These are phyloP conservation scores for Pollenia angustigena DNA, from an alignment of 2,888 invertebrate species.

Conservation along the genomic window DNA sequence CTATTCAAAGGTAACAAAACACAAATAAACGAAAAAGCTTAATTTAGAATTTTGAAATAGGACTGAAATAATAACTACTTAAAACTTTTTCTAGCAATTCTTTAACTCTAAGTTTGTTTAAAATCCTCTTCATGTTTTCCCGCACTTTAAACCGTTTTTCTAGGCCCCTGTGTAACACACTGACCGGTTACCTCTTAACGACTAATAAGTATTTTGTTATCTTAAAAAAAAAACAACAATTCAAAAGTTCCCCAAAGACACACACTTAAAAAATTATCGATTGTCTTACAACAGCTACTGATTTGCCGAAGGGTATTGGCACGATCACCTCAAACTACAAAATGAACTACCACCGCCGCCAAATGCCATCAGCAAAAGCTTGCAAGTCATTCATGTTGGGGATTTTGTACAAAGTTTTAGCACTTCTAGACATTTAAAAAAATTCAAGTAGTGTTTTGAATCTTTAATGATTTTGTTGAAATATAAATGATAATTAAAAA, in stretches of 20 bases:
- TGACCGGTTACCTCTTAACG: constrained; percentile 11
- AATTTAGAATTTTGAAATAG: too few relatives aligned
- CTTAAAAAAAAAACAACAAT: not conserved
- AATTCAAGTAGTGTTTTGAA: not conserved
- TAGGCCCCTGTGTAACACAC: not conserved
- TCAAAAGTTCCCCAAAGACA: not conserved
- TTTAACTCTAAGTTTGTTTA: too few relatives aligned
- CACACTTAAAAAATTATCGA: not conserved
- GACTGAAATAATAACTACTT: too few relatives aligned
- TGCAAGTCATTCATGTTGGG: not conserved
- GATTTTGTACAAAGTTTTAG: not conserved
- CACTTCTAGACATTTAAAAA: not conserved
- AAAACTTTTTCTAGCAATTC: too few relatives aligned
- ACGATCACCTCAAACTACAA: not conserved
- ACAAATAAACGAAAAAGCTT: too few relatives aligned
- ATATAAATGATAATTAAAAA: not conserved
- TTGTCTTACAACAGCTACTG: constrained; percentile 34
- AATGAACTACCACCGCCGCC: not conserved
- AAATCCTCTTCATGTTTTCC: not conserved
- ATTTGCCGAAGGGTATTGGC: constrained; percentile 3
- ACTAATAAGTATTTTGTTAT: not conserved
- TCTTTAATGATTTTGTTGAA: not conserved
- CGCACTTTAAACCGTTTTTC: not conserved
- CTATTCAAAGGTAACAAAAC: too few relatives aligned
- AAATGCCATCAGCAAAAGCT: not conserved